phyloP scores from a whole-genome alignment of 2,888 invertebrate genomes.

The Drosophila atroscutellata region DNA sequence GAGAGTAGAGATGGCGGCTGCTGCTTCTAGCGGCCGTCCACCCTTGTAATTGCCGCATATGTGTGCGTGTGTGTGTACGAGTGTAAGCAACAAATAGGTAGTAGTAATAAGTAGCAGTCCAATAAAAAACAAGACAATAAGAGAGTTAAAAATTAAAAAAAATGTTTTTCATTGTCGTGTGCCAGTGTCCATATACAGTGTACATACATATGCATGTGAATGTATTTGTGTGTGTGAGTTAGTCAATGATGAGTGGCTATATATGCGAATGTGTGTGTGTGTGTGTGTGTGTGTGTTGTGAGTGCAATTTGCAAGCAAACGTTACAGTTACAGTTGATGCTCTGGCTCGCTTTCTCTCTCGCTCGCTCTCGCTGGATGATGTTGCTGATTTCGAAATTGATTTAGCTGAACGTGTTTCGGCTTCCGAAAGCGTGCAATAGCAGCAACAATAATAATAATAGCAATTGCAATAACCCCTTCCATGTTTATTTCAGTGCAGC shows the following conservation, averaged over 20 bases:
- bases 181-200: slow-evolving; percentile 5
- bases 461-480: slow-evolving; percentile 32
- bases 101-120: slow-evolving; percentile 22
- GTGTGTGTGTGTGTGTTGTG: slow-evolving; percentile 35
- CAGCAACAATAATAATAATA: slow-evolving; percentile 39
- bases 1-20: slow-evolving; percentile 31
- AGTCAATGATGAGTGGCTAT: slow-evolving; percentile 14
- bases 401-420: slow-evolving; percentile 72
- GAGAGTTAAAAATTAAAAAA: slow-evolving; percentile 53
- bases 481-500: slow-evolving; percentile 32
- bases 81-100: slow-evolving; percentile 69
- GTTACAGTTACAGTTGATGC: slow-evolving; percentile 16
- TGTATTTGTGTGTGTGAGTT: slow-evolving; percentile 9
- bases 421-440: slow-evolving; percentile 54
- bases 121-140: slow-evolving; percentile 69
- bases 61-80: slow-evolving; percentile 46
- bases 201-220: slow-evolving; percentile 11
- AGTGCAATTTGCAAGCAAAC: slow-evolving; percentile 50
- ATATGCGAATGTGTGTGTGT: slow-evolving; percentile 20
- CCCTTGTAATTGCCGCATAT: slow-evolving; percentile 73
- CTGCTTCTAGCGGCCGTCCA: slow-evolving; percentile 58
- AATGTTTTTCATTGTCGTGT: slow-evolving; percentile 65
- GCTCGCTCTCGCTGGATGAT: slow-evolving; percentile 36
- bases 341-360: slow-evolving; percentile 12
- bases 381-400: slow-evolving; percentile 73